Percentiles rank a stretch among this genome's conserved stretches.
Evolutionary conservation across 2,797 vertebrate species (phyloP).

Genomic region (Lerista edwardsae): DNA sequence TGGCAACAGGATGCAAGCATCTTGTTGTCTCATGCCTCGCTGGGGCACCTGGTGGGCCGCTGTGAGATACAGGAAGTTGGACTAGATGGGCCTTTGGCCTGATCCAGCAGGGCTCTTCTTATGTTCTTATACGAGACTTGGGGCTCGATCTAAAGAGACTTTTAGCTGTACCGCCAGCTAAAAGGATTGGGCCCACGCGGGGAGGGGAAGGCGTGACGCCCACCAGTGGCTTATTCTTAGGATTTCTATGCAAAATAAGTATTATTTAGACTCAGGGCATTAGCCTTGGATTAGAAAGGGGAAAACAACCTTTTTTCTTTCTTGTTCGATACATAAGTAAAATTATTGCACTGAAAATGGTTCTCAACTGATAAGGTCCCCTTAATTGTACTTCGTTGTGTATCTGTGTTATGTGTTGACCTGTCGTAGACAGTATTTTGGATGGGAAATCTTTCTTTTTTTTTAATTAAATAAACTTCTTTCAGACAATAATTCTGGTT

Average conservation of each 20-base stretch:
- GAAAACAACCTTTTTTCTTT: background rate
- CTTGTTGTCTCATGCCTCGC: no score
- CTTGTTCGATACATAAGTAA: background rate
- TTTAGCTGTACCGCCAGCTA: no score
- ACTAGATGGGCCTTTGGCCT: no score
- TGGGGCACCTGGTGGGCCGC: no score
- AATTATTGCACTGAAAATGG: background rate
- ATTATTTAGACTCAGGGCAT: background rate
- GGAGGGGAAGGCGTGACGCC: no score
- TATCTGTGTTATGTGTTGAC: background rate
- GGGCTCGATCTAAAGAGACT: no score
- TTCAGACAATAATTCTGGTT: conserved; percentile 73
- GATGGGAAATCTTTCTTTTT: conserved; percentile 12
- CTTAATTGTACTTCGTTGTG: background rate
- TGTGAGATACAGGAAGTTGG: no score
- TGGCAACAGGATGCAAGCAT: no score
- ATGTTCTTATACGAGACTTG: no score
- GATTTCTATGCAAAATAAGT: background rate
- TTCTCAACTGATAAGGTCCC: background rate
- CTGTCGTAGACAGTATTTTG: conserved; percentile 6
- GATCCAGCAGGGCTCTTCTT: no score
- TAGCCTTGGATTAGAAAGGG: background rate
- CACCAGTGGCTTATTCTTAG: no score
- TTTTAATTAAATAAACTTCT: conserved; percentile 48
- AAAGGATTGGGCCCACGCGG: no score